Conservation (phyloP, 2,797 vertebrate genomes). For the Enteromius anoplus region DNA sequence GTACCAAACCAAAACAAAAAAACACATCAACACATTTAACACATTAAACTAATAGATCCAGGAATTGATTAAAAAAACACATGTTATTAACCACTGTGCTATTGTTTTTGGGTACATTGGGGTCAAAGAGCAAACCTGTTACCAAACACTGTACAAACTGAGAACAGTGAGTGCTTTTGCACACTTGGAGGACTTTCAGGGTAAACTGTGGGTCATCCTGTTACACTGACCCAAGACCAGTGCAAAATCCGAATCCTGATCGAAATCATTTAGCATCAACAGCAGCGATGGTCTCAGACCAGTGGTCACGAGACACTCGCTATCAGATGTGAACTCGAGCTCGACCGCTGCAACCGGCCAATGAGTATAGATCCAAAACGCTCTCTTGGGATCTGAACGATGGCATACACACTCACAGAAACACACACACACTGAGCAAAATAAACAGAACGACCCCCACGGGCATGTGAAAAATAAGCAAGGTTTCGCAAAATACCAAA, state of each 20-base stretch:
- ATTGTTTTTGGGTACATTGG: neutral
- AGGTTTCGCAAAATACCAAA: slow-evolving; percentile 53
- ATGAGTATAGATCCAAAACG: slow-evolving; percentile 21
- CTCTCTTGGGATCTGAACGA: slow-evolving; percentile 29
- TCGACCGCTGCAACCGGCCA: slow-evolving; percentile 2
- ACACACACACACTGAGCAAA: slow-evolving; percentile 60
- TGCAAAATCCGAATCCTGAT: neutral
- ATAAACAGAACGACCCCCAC: slow-evolving; percentile 36
- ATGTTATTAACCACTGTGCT: neutral
- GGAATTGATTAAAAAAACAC: neutral
- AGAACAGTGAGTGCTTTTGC: neutral
- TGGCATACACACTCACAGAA: slow-evolving; percentile 35
- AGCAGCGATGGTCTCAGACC: slow-evolving; percentile 4
- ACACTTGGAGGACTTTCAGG: slow-evolving; percentile 8
- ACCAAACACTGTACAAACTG: slow-evolving; percentile 5
- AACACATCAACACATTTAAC: neutral
- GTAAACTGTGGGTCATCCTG: slow-evolving; percentile 6
- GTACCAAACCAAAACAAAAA: neutral
- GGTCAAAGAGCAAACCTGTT: slow-evolving; percentile 13
- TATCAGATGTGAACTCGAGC: slow-evolving; percentile 26
- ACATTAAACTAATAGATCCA: neutral
- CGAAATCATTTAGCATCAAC: slow-evolving; percentile 5
- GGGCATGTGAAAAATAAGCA: slow-evolving; percentile 37
- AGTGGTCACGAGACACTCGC: slow-evolving; percentile 20
- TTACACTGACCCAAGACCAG: slow-evolving; percentile 26